Evolutionary conservation across 2,888 invertebrate genomes (phyloP).

Genomic region (Prenolepis imparis): DNA sequence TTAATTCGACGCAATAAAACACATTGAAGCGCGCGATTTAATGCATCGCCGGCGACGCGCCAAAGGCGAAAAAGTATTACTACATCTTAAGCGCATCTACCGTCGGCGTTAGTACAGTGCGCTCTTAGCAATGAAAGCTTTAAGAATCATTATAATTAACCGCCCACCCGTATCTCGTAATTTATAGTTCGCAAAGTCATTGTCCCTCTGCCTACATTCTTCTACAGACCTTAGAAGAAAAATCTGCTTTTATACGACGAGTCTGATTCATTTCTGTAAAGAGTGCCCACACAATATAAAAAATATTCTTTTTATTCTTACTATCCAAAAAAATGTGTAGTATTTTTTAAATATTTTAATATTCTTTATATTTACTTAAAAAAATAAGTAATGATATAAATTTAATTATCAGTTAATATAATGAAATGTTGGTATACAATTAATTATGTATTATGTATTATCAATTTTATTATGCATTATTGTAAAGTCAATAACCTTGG

Average conservation of each 20-base stretch:
- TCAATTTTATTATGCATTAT: neutral
- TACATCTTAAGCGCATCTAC: constrained; percentile 39
- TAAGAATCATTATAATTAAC: constrained; percentile 48
- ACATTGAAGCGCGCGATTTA: constrained; percentile 22
- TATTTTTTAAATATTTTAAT: no score
- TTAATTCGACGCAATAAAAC: constrained; percentile 50
- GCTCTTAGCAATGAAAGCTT: constrained; percentile 45
- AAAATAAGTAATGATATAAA: neutral
- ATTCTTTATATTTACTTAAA: neutral
- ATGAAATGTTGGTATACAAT: neutral
- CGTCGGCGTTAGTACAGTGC: constrained; percentile 24
- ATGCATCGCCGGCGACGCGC: constrained; percentile 38
- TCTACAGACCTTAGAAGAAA: neutral
- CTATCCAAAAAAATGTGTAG: neutral
- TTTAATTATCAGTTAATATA: neutral
- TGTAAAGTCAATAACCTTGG: neutral
- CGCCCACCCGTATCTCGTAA: constrained; percentile 30
- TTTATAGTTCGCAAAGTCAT: constrained; percentile 32
- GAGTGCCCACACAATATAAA: neutral
- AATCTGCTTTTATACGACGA: neutral
- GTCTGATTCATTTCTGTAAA: neutral
- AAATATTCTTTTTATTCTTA: neutral
- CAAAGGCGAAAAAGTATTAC: constrained; percentile 42
- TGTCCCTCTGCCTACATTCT: neutral
- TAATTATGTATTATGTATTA: neutral